These are phyloP conservation scores for Criorhina ranunculi DNA, from an alignment of 2,888 invertebrate genomes.

Conservation along the genomic window DNA sequence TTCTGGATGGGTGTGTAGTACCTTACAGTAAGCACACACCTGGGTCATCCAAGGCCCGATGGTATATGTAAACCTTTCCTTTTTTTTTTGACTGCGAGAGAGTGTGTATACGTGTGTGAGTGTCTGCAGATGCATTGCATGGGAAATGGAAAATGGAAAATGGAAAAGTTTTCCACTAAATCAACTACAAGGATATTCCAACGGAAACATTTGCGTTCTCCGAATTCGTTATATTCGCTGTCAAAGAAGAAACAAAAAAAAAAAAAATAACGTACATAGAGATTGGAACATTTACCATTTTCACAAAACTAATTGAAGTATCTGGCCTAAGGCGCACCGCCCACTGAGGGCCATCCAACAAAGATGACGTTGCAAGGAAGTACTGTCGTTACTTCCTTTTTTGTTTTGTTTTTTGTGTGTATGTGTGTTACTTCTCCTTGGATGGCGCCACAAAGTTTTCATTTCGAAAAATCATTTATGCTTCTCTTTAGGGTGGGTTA, in stretches of 20 bases:
- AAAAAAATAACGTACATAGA: conserved; percentile 15
- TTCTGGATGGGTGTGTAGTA: background rate
- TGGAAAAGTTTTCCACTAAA: conserved; percentile 73
- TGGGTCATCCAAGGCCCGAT: conserved; percentile 17
- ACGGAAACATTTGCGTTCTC: conserved; percentile 51
- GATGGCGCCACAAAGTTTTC: conserved; percentile 46
- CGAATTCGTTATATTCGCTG: conserved; percentile 5
- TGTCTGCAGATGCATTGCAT: conserved; percentile 34
- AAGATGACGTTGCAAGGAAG: conserved; percentile 15
- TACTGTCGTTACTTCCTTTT: conserved; percentile 18
- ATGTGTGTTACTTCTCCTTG: conserved; percentile 7
- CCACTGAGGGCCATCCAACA: conserved; percentile 19
- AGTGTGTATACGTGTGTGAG: background rate
- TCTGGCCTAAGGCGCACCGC: conserved; percentile 56
- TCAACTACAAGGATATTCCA: conserved; percentile 62
- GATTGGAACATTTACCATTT: conserved; percentile 48
- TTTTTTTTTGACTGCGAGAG: conserved; percentile 5
- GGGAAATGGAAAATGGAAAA: conserved; percentile 33
- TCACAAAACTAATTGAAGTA: conserved; percentile 72
- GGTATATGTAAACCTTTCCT: background rate
- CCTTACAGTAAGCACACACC: conserved; percentile 53
- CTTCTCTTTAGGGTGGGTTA: conserved; percentile 37
- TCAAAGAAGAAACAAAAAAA: conserved; percentile 10
- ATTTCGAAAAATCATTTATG: conserved; percentile 68
- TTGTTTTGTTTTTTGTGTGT: conserved; percentile 24